Evolutionary conservation across 2,888 invertebrate species (phyloP).

Genomic region (Nymphalis polychloros): DNA sequence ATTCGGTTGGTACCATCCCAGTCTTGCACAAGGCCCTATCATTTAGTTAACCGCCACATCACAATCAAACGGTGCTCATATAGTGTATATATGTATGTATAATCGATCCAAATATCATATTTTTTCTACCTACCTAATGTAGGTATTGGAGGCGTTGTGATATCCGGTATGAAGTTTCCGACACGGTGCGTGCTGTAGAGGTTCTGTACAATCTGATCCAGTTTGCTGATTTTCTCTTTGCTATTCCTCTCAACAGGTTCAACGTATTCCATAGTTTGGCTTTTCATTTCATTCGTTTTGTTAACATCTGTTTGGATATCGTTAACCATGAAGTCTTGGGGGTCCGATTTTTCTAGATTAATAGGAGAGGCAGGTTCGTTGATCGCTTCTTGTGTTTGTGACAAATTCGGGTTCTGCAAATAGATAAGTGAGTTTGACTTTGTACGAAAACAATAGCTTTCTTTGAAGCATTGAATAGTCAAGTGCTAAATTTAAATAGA

Average conservation of each 20-base stretch:
- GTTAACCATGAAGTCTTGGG: slow-evolving; percentile 43
- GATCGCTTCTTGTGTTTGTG: slow-evolving; percentile 52
- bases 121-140: slow-evolving; percentile 47
- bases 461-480: too few relatives aligned
- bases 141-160: slow-evolving; percentile 46
- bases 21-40: too few relatives aligned
- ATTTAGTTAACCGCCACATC: too few relatives aligned
- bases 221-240: slow-evolving; percentile 70
- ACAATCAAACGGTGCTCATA: too few relatives aligned
- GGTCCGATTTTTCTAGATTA: slow-evolving; percentile 50
- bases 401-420: slow-evolving; percentile 66
- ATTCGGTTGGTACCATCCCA: too few relatives aligned
- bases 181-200: slow-evolving; percentile 73
- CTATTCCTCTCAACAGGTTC: slow-evolving; percentile 50
- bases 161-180: slow-evolving; percentile 52
- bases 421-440: neutral
- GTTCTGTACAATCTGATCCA: slow-evolving; percentile 76
- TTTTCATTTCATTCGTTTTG: slow-evolving; percentile 48
- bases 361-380: slow-evolving; percentile 48
- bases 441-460: too few relatives aligned
- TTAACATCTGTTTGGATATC: slow-evolving; percentile 40
- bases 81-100: too few relatives aligned
- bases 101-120: neutral
- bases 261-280: slow-evolving; percentile 29
- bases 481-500: too few relatives aligned